A percentile compares a stretch with the other conserved stretches of the same genome.
Conservation (phyloP, 1,140 invertebrate species). For the Hycleus cichorii region DNA sequence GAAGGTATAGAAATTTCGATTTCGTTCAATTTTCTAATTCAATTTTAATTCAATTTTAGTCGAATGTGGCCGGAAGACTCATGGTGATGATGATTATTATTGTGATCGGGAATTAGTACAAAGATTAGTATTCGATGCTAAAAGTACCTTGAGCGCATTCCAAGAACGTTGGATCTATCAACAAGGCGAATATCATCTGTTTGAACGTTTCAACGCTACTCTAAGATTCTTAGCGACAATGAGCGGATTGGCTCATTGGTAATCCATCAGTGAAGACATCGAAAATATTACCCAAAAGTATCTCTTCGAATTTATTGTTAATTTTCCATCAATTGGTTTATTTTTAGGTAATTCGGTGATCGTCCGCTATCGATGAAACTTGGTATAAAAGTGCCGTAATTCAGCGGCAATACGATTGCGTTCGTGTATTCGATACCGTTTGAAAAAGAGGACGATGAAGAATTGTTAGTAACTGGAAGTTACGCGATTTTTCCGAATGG, state of each 20-base stretch:
- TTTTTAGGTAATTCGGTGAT: conserved; percentile 68
- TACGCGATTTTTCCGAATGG: conserved; percentile 80
- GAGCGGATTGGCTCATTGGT: conserved; percentile 81
- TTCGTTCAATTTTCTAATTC: neutral
- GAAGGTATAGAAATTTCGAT: conserved; percentile 1
- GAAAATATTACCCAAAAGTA: conserved; percentile 1
- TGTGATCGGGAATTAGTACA: conserved; percentile 81
- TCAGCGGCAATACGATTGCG: conserved; percentile 64
- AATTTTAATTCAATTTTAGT: conserved; percentile 5
- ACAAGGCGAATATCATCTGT: conserved; percentile 41
- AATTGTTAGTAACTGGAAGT: conserved; percentile 65
- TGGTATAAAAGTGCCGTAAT: conserved; percentile 90
- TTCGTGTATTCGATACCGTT: conserved; percentile 75
- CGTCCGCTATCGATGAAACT: conserved; percentile 76
- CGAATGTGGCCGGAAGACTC: conserved; percentile 55
- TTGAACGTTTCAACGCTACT: conserved; percentile 58
- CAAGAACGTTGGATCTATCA: conserved; percentile 43
- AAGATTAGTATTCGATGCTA: conserved; percentile 80
- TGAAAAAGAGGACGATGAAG: conserved; percentile 49
- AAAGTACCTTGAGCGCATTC: conserved; percentile 66
- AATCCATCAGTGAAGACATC: conserved; percentile 44
- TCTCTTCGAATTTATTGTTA: neutral
- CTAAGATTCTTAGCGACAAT: conserved; percentile 79
- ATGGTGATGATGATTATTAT: conserved; percentile 65
- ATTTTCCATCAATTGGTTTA: conserved; percentile 6